phyloP scores from a whole-genome alignment of 2,888 invertebrate genomes.

The Amphipyra berbera region DNA sequence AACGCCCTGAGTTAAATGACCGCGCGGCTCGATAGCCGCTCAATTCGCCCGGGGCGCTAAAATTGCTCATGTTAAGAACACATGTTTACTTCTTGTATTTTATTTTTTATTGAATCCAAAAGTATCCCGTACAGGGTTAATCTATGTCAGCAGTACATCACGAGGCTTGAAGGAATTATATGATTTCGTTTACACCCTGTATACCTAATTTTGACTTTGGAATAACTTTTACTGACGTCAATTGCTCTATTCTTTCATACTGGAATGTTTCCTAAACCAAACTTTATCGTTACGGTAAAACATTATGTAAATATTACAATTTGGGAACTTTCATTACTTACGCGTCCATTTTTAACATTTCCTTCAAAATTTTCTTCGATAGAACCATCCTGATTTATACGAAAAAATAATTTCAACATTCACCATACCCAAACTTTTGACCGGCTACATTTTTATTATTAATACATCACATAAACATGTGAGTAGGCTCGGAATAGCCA shows the following conservation, averaged over 20 bases:
- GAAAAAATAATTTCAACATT: conserved; percentile 20
- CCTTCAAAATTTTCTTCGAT: conserved; percentile 1
- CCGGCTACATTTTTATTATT: conserved; percentile 33
- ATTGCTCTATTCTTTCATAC: conserved; percentile 22
- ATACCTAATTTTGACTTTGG: too few relatives aligned
- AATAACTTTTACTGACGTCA: conserved; percentile 32
- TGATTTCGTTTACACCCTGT: too few relatives aligned
- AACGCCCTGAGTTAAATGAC: too few relatives aligned
- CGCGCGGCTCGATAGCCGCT: too few relatives aligned
- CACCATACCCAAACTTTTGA: conserved; percentile 17
- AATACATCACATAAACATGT: conserved; percentile 23
- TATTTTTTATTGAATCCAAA: too few relatives aligned
- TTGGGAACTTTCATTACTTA: not conserved
- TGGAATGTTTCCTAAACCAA: conserved; percentile 22
- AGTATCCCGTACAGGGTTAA: too few relatives aligned
- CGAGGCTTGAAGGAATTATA: too few relatives aligned
- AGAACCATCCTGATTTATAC: not conserved
- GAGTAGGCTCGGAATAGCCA: conserved; percentile 14
- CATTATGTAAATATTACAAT: not conserved
- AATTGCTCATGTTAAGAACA: too few relatives aligned
- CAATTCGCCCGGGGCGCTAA: too few relatives aligned
- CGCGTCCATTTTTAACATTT: not conserved
- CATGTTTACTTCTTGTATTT: too few relatives aligned
- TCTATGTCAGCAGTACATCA: too few relatives aligned
- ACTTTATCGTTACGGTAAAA: conserved; percentile 38